These are phyloP conservation scores for Drosophila prosaltans DNA, from an alignment of 1,140 invertebrate genomes.

Conservation along the genomic window DNA sequence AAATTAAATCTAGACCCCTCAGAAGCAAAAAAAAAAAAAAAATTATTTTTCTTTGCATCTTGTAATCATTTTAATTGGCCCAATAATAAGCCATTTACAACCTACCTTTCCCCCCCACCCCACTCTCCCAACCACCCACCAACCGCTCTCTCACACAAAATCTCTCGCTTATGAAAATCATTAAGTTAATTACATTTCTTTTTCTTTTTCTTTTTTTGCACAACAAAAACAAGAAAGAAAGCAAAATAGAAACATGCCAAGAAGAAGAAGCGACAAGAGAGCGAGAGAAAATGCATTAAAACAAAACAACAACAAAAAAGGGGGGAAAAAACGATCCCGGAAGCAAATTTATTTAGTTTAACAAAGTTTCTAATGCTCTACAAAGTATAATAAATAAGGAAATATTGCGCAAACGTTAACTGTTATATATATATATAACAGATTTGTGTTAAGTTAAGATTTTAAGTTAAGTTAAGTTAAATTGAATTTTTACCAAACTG, in stretches of 20 bases:
- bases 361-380: not conserved
- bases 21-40: not conserved
- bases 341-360: not conserved
- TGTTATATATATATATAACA: not conserved
- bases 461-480: no score
- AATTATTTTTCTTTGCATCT: not conserved
- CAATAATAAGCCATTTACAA: slow-evolving; percentile 16
- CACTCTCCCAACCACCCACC: not conserved
- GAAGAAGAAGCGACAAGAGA: not conserved
- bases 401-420: not conserved
- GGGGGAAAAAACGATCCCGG: not conserved
- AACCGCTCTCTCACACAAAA: not conserved
- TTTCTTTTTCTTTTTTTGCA: slow-evolving; percentile 69
- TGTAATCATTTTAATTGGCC: slow-evolving; percentile 28
- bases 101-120: not conserved
- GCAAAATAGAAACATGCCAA: slow-evolving; percentile 18
- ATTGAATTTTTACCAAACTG: no score
- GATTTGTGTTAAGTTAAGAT: no score
- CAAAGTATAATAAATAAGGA: not conserved
- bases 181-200: slow-evolving; percentile 72
- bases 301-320: slow-evolving; percentile 2
- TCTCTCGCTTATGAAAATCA: slow-evolving; percentile 73
- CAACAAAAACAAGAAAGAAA: slow-evolving; percentile 43
- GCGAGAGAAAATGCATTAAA: slow-evolving; percentile 16
- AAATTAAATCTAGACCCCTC: not conserved